Evolutionary conservation across 2,888 invertebrate species (phyloP), one percentile per base, ranked within the genome.

Genomic region (Drosophila greeni): DNA sequence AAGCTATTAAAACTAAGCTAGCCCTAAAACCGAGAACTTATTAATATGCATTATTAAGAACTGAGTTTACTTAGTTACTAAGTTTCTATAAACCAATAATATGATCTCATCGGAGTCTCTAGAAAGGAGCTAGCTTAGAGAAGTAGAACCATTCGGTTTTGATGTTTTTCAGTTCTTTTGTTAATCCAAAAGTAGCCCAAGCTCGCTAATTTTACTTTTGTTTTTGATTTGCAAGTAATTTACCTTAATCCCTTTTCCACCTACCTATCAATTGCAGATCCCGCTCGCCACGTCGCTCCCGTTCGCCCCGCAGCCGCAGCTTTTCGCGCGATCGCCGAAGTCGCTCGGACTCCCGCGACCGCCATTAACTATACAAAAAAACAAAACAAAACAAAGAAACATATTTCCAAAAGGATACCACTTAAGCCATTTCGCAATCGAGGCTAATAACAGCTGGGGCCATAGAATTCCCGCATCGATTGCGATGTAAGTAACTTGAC

Each of bases 261-360:
- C 9, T 47, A 65, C 20, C 33, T 23, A 51, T 71, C 57, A 69
- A 65, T 87, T 87, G 57, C 85, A 88, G 88, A 78, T 88, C 88
- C 55, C 86, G 88, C 42, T 87, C 87, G 12, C 88, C 88, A 59
- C 79, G 87, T 26, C 87, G 88, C 31, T 85, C 88, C 24, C 77
- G 75, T 31, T 56, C 74, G 29, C 74, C 76, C n/a, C 84, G 88
- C 66, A 91, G 91, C 74, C 84, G 88, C 61, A 91, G 91, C 75
- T 89, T 90, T 72, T 91, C 91, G 73, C 88, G 91, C 67, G 91
- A 91, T 80, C 88, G 91, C 71, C 87, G 91, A 67, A 91, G 91
- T 86, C 89, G 91, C 73, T 91, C 91, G 37, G 90, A 91, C 82
- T 91, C 91, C 18, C 89, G 91, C 71, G 91, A 91, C 82, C 90